Evolutionary conservation across 2,113 vertebrate genomes (phyloP).

Genomic region (Triplophysa tibetana): DNA sequence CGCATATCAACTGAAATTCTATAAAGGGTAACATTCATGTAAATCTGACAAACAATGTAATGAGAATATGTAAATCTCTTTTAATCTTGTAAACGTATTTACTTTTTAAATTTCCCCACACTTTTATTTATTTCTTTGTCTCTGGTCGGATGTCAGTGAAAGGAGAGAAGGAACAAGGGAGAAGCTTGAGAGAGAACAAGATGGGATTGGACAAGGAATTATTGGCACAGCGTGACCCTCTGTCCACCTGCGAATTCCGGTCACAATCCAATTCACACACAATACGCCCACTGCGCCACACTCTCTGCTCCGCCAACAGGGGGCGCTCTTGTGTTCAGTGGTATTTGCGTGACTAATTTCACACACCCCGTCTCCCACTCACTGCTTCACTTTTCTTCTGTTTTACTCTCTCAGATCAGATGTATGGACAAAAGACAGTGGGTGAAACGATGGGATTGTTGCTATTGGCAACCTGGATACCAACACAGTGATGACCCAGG

Average conservation of each 20-base stretch:
- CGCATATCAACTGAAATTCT: no score
- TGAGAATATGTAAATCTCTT: no score
- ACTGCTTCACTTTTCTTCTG: conserved; percentile 30
- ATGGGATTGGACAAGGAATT: conserved; percentile 7
- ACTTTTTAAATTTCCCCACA: no score
- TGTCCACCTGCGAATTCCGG: conserved; percentile 63
- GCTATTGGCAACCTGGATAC: conserved; percentile 64
- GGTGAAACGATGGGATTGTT: conserved; percentile 61
- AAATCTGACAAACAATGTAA: no score
- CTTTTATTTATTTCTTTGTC: no score
- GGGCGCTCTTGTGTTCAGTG: conserved; percentile 75
- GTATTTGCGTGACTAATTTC: conserved; percentile 76
- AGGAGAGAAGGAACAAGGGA: background rate
- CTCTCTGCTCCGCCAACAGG: conserved; percentile 73
- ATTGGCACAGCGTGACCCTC: conserved; percentile 43
- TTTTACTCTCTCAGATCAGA: conserved; percentile 39
- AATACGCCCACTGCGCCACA: conserved; percentile 72
- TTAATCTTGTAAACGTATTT: no score
- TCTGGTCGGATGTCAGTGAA: no score
- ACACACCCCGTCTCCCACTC: conserved; percentile 64
- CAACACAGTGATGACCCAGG: conserved; percentile 66
- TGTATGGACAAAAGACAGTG: conserved; percentile 60
- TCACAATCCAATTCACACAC: conserved; percentile 55
- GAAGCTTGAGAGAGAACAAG: conserved; percentile 15
- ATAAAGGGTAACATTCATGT: no score